phyloP scores from a whole-genome alignment of 2,113 vertebrate species.

The Pomatostomus ruficeps region DNA sequence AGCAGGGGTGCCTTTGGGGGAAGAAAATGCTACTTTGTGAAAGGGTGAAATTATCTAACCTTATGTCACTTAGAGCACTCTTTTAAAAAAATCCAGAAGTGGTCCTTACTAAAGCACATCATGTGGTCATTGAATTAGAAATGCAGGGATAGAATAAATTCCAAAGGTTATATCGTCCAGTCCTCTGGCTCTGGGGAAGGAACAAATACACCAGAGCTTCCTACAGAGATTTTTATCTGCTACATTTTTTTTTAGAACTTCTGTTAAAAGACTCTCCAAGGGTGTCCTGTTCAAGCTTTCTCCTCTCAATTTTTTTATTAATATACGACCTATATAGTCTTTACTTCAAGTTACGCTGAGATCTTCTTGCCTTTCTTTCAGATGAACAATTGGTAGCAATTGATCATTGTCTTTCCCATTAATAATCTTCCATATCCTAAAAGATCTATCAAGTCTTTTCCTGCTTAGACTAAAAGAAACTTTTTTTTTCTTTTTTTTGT shows the following conservation, averaged over 20 bases:
- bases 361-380: not conserved
- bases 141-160: slow-evolving; percentile 17
- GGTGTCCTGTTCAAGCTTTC: not conserved
- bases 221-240: slow-evolving; percentile 35
- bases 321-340: slow-evolving; percentile 40
- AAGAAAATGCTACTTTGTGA: not conserved
- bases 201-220: slow-evolving; percentile 12
- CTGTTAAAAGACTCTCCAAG: slow-evolving; percentile 16
- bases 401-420: not conserved
- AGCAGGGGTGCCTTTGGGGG: not conserved
- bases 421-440: not conserved
- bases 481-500: not conserved
- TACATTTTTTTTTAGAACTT: slow-evolving; percentile 15
- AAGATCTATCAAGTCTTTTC: not conserved
- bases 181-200: not conserved
- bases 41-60: slow-evolving; percentile 20
- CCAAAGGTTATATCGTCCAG: slow-evolving; percentile 32
- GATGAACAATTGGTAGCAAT: not conserved
- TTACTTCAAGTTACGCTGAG: not conserved
- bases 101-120: slow-evolving; percentile 32
- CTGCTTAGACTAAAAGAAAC: not conserved
- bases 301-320: not conserved
- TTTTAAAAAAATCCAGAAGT: slow-evolving; percentile 32
- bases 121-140: slow-evolving; percentile 42
- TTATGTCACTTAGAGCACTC: not conserved